Evolutionary conservation across 2,797 vertebrate genomes (phyloP).

Genomic region (Psittacula derbiana): DNA sequence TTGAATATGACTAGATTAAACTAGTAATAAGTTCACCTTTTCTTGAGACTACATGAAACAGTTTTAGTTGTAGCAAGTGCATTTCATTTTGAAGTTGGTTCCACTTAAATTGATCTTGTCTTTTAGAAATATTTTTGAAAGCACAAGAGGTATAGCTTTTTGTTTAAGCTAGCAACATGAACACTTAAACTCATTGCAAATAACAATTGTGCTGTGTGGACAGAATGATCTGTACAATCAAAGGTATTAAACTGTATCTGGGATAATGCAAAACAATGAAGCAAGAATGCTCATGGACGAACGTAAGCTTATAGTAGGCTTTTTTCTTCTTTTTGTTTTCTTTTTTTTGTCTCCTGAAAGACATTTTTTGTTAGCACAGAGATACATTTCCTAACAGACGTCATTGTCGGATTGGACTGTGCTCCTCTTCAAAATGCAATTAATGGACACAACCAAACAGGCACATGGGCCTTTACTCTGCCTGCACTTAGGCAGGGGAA

Average conservation of each 20-base stretch:
- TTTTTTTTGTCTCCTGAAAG: background rate
- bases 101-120: conserved; percentile 74
- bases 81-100: conserved; percentile 66
- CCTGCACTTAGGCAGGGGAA: background rate
- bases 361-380: background rate
- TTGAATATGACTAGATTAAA: conserved; percentile 81
- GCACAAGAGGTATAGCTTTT: conserved; percentile 15
- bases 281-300: background rate
- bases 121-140: conserved; percentile 52
- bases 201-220: background rate
- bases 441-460: background rate
- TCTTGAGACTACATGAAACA: conserved; percentile 44
- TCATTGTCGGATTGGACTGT: background rate
- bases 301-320: background rate
- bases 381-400: background rate
- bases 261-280: background rate
- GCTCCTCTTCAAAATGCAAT: conserved; percentile 3
- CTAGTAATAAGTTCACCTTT: conserved; percentile 81
- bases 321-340: too few species aligned
- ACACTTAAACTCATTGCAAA: background rate
- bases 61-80: conserved; percentile 58
- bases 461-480: background rate
- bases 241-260: background rate
- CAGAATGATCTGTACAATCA: background rate
- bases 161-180: rapidly evolving